Evolutionary conservation across 2,113 vertebrate genomes (phyloP).

Genomic region (Austrofundulus limnaeus): DNA sequence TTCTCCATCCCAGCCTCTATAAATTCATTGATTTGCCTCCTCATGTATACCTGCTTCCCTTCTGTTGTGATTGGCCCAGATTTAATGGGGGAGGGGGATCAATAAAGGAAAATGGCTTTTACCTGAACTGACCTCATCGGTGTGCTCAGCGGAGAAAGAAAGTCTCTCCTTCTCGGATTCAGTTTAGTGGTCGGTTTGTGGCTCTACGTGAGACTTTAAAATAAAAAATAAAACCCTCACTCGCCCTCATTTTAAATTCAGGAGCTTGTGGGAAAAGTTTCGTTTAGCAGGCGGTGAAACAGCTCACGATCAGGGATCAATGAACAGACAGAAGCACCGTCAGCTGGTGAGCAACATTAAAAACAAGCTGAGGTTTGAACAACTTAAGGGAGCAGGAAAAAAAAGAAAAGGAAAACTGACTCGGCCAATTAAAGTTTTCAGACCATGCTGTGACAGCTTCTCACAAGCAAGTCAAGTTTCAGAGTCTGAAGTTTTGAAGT

Average conservation of each 20-base stretch:
- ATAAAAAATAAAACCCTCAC: slow-evolving; percentile 5
- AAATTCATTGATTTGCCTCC: slow-evolving; percentile 34
- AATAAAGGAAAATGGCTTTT: slow-evolving; percentile 30
- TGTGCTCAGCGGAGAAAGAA: neutral
- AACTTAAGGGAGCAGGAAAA: neutral
- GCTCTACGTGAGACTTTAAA: slow-evolving; percentile 8
- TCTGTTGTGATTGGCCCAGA: slow-evolving; percentile 29
- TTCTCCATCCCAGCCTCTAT: slow-evolving; percentile 13
- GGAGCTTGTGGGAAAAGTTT: slow-evolving; percentile 34
- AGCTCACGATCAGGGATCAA: slow-evolving; percentile 28
- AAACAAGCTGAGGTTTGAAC: neutral
- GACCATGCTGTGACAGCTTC: neutral
- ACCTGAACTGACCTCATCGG: slow-evolving; percentile 32
- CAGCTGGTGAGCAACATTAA: slow-evolving; percentile 8
- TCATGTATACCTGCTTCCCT: slow-evolving; percentile 24
- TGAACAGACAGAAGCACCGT: slow-evolving; percentile 32
- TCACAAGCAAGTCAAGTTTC: neutral
- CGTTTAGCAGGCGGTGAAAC: slow-evolving; percentile 14
- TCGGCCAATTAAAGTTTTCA: slow-evolving; percentile 7
- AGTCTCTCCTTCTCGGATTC: slow-evolving; percentile 2
- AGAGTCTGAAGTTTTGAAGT: neutral
- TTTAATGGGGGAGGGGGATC: slow-evolving; percentile 10
- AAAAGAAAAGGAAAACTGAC: neutral
- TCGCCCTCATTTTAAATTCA: slow-evolving; percentile 15
- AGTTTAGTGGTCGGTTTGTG: neutral